Evolutionary conservation across 2,113 vertebrate genomes (phyloP).

Genomic region (Cacatua alba): DNA sequence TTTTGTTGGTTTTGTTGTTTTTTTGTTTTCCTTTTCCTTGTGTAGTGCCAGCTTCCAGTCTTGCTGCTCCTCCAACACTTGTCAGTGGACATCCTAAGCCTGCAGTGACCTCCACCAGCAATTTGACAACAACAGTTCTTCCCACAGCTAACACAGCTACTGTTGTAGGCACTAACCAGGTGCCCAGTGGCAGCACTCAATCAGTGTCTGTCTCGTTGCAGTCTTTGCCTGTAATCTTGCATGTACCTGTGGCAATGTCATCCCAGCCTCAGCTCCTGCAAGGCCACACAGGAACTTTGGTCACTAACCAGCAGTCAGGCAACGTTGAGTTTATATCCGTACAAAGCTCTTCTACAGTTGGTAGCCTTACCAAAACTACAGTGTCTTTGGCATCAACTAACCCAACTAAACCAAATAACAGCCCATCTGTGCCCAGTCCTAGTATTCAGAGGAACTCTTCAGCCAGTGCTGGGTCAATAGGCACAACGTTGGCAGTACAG

Average conservation of each 20-base stretch:
- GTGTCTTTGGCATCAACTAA: conserved; percentile 76
- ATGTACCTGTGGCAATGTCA: conserved; percentile 82
- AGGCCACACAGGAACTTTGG: conserved; percentile 79
- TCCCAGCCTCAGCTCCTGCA: conserved; percentile 84
- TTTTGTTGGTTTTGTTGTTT: neutral
- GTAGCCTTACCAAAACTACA: conserved; percentile 77
- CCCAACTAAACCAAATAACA: conserved; percentile 76
- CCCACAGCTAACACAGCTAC: conserved; percentile 75
- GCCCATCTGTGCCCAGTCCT: conserved; percentile 71
- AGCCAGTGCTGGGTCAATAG: conserved; percentile 66
- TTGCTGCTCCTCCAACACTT: conserved; percentile 66
- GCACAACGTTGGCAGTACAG: conserved; percentile 77
- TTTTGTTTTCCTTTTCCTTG: neutral
- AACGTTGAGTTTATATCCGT: conserved; percentile 83
- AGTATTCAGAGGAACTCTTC: conserved; percentile 77
- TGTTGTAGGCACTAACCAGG: conserved; percentile 77
- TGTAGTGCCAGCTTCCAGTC: conserved; percentile 71
- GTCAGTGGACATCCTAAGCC: conserved; percentile 74
- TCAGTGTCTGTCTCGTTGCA: conserved; percentile 81
- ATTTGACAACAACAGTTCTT: conserved; percentile 78
- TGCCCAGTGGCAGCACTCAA: conserved; percentile 75
- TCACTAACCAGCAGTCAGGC: conserved; percentile 80
- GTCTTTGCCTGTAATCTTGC: conserved; percentile 81
- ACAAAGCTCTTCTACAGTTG: conserved; percentile 77
- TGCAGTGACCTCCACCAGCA: conserved; percentile 72